Evolutionary conservation across 1,140 invertebrate species (phyloP), one percentile per base, ranked within the genome.

Genomic region (Pseudomyrmex concolor): DNA sequence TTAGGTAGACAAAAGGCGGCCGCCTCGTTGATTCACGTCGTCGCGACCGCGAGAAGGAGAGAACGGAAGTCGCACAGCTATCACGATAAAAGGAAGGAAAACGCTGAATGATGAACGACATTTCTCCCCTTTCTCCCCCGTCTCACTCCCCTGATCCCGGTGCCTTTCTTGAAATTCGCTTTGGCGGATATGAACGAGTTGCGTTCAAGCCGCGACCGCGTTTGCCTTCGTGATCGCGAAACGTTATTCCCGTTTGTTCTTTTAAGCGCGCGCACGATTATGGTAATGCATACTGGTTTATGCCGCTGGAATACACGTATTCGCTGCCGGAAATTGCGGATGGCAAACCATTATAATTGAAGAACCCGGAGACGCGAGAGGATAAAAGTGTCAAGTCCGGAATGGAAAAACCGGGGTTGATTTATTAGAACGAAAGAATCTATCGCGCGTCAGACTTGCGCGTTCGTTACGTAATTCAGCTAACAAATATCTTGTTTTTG

Each of bases 21-120:
- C 66, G 25, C 43, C 19, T 70, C 76, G 76, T 80, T 80, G 76
- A 80, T 60, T 80, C 76, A 59, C 63, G 63, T 54, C 51, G 74
- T 80, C 66, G 59, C 54, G 66, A 48, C 54, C 43, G 13, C 15
- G 64, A 13, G 66, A 25, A 17, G 50, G 63, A 17, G 45, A 13
- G 51, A 68, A 17, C 22, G 19, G 54, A 15, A 59, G 76, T 78
- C 64, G 43, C 76, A 19, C n/a, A 80, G 54, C 22, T 80, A 80
- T 70, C 76, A 70, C 76, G 66, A 80, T 80, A 71, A 80, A 80
- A 80, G 66, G 76, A 80, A 80, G 76, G 76, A 71, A 80, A 80
- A 22, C 66, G 66, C 66, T 80, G 76, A 80, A 80, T 80, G 76
- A 80, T 80, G 76, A 80, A 80, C 76, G 76, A 80, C 76, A 55